Evolutionary conservation across 2,797 vertebrate species (phyloP).

Genomic region (Balearica regulorum): DNA sequence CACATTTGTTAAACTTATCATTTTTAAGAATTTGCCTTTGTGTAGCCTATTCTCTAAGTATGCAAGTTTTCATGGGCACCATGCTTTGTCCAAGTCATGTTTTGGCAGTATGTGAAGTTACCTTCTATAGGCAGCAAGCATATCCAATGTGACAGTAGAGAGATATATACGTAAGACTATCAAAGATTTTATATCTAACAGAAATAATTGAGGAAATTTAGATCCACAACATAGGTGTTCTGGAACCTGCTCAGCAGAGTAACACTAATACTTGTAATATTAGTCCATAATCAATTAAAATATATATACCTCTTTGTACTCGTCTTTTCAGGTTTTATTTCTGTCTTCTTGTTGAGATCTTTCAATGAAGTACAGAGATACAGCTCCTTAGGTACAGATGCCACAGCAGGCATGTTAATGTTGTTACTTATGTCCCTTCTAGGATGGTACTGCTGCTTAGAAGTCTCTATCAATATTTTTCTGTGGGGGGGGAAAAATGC

Average conservation of each 20-base stretch:
- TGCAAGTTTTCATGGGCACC: not conserved
- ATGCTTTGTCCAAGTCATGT: not conserved
- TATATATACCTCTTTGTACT: conserved; percentile 85
- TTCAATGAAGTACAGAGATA: conserved; percentile 92
- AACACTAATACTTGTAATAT: not conserved
- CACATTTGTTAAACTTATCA: not conserved
- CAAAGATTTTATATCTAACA: not conserved
- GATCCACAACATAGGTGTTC: not conserved
- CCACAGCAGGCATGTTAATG: conserved; percentile 89
- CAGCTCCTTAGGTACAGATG: conserved; percentile 89
- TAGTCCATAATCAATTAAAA: not conserved
- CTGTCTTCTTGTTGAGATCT: conserved; percentile 95
- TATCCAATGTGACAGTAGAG: not conserved
- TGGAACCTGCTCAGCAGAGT: not conserved
- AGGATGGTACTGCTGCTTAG: conserved; percentile 27
- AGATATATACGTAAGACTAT: not conserved
- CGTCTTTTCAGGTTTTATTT: conserved; percentile 89
- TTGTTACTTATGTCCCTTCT: conserved; percentile 29
- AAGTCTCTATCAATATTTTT: conserved; percentile 13
- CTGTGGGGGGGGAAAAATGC: not conserved
- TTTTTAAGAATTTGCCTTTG: not conserved
- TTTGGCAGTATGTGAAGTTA: not conserved
- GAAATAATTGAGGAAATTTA: not conserved
- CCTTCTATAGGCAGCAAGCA: not conserved
- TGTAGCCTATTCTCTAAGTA: not conserved